Evolutionary conservation across 1,140 invertebrate genomes (phyloP).

Genomic region (Drosophila rhopaloa): DNA sequence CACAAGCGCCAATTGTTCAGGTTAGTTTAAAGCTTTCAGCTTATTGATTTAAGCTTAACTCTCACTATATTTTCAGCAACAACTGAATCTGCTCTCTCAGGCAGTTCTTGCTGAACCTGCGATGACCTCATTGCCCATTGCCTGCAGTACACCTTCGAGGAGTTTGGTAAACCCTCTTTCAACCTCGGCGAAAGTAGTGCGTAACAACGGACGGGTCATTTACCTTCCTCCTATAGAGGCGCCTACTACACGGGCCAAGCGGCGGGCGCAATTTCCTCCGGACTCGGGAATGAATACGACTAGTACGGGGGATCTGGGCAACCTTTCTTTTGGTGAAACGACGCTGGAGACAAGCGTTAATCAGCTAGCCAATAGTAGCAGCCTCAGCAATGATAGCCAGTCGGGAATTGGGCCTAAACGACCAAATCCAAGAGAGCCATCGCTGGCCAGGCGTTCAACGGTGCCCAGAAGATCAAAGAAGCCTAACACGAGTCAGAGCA

Average conservation of each 20-base stretch:
- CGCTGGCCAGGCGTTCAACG: conserved; percentile 26
- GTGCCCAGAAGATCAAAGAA: conserved; percentile 57
- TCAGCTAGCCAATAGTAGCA: conserved; percentile 39
- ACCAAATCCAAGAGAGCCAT: conserved; percentile 48
- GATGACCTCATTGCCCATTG: conserved; percentile 44
- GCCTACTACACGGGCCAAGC: conserved; percentile 88
- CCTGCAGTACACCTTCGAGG: conserved; percentile 58
- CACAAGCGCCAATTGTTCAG: conserved; percentile 1
- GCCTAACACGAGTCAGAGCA: conserved; percentile 26
- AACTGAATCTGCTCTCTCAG: conserved; percentile 10
- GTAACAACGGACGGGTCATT: conserved; percentile 89
- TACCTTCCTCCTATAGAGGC: conserved; percentile 92
- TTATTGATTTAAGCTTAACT: neutral
- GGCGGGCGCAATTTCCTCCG: conserved; percentile 67
- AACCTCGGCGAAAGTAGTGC: conserved; percentile 87
- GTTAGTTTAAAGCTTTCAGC: neutral
- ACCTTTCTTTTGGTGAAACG: conserved; percentile 38
- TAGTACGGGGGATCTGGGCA: conserved; percentile 39
- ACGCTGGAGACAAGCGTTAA: conserved; percentile 33
- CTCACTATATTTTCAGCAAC: conserved; percentile 7
- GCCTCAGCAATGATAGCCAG: conserved; percentile 39
- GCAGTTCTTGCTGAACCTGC: conserved; percentile 1
- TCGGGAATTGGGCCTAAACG: conserved; percentile 4
- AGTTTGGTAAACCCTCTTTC: neutral
- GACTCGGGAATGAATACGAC: conserved; percentile 4